phyloP scores from a whole-genome alignment of 2,113 vertebrate species.

The Uria lomvia region DNA sequence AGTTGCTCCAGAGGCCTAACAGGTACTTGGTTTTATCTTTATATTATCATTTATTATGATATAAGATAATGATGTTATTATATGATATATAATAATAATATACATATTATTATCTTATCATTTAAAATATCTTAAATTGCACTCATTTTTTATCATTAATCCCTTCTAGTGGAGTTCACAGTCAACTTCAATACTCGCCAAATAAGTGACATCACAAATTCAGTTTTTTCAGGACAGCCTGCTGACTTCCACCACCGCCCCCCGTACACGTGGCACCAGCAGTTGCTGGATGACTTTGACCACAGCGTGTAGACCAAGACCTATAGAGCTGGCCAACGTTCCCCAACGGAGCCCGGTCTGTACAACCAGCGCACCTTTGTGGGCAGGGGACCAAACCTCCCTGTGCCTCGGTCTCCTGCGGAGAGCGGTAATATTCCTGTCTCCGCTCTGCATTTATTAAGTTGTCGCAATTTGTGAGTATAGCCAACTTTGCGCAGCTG shows the following conservation, averaged over 20 bases:
- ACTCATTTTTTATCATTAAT: background rate
- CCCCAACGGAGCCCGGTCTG: rapidly evolving
- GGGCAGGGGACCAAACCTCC: background rate
- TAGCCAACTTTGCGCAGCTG: background rate
- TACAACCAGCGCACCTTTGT: background rate
- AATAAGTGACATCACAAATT: background rate
- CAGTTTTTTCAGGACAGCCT: background rate
- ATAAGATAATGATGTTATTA: background rate
- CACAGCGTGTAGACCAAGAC: background rate
- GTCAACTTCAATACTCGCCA: background rate
- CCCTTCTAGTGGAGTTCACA: background rate
- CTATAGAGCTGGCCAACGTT: background rate
- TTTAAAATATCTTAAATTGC: background rate
- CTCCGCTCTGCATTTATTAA: background rate
- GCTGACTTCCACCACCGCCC: background rate
- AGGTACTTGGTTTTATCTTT: rapidly evolving
- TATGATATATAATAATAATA: background rate
- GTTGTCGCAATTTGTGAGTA: background rate
- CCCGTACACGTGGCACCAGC: background rate
- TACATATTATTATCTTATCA: background rate
- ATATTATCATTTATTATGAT: background rate
- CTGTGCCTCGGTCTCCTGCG: background rate
- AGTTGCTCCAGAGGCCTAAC: background rate
- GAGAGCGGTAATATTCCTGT: background rate
- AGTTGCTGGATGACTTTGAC: background rate